Base-by-base conservation (phyloP, 2,888 invertebrate genomes). In the Lobophora halterata region DNA sequence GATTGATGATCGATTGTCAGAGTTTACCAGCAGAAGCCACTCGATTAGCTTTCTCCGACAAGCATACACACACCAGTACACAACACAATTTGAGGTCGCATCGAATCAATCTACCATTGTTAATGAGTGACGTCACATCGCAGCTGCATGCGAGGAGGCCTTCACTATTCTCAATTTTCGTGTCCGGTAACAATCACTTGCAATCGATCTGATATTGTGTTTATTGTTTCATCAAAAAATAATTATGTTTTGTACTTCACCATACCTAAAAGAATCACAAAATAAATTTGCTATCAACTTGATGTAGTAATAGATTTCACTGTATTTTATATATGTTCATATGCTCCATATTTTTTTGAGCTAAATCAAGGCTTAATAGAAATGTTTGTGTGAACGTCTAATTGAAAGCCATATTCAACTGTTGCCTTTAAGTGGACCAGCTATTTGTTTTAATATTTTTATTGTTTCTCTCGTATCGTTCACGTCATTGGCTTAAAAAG, bases 101-200 rank as follows among this genome's bases (percentile, higher is more conserved):
- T 53, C 61, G 44, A 72, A 75, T 79, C 71, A 71, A 70, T 69
- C 57, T 52, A 56, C 68, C 53, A 72, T 79, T 77, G 79, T 77
- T 69, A 61, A 58, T 57, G 56, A 53, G 54, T 72, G 73, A 71
- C 74, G 75, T 76, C 72, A 71, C 47, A 51, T n/a, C n/a, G n/a
- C 43, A 51, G 53, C 52, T 43, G 52, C 62, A 61, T 61, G 51
- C n/a, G n/a, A n/a, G n/a, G n/a, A 58, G 63, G 49, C 63, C 61
- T 62, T 65, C 57, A 49, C 52, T 52, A 52, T 52, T 57, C 53
- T 51, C 40, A 41, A 41, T 61, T 46, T 53, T 60, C 34, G 38
- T 42, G 28, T 46, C 45, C 49, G 48, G 49, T 52, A 45, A 58
- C 65, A 58, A 56, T 64, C 62, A 61, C 61, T 55, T 34, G 29